phyloP scores from a whole-genome alignment of 2,113 vertebrate genomes.

The Smithornis capensis region DNA sequence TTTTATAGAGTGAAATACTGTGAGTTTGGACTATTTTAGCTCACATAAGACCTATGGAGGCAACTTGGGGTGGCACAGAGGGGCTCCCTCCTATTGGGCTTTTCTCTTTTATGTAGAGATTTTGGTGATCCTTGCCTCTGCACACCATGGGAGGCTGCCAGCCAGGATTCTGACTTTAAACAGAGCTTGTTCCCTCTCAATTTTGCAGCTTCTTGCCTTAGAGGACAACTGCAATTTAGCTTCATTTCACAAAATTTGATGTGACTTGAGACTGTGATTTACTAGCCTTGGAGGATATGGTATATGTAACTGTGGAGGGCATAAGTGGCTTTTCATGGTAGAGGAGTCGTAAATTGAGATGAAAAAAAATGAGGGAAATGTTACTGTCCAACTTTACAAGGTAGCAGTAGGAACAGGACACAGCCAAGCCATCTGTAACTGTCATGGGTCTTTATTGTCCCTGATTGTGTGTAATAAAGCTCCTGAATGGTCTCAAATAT shows the following conservation, averaged over 20 bases:
- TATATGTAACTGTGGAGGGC: neutral
- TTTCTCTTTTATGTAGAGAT: neutral
- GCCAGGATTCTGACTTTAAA: neutral
- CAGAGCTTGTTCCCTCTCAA: neutral
- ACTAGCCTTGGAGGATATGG: conserved; percentile 27
- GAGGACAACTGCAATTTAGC: conserved; percentile 26
- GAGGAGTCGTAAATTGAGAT: conserved; percentile 47
- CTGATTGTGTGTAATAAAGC: conserved; percentile 21
- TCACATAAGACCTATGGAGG: rapidly evolving
- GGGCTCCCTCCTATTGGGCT: neutral
- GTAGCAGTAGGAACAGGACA: neutral
- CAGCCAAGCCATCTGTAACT: conserved; percentile 5
- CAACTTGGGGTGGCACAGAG: neutral
- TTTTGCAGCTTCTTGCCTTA: neutral
- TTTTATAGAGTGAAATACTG: neutral
- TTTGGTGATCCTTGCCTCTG: neutral
- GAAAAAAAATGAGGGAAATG: conserved; percentile 22
- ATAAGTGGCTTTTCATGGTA: conserved; percentile 40
- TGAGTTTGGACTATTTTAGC: neutral
- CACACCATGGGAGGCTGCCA: neutral
- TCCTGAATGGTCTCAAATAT: neutral
- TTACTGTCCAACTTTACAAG: conserved; percentile 45
- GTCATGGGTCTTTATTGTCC: conserved; percentile 38
- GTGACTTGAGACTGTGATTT: conserved; percentile 30
- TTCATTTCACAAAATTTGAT: conserved; percentile 51